Conservation (phyloP, 2,113 vertebrate genomes). For the Baryphthengus martii region DNA sequence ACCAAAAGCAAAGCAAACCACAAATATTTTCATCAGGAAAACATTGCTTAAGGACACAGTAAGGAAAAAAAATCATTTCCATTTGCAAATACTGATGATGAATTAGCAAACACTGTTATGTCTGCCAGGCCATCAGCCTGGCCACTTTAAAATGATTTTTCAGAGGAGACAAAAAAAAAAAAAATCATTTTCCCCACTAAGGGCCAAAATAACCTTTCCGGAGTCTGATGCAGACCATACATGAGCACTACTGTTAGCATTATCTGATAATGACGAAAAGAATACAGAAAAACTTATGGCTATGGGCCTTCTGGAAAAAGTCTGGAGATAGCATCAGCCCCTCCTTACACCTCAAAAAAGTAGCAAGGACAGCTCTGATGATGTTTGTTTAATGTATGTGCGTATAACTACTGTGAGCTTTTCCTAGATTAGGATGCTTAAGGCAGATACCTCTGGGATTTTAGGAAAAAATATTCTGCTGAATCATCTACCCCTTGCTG, state of each 20-base stretch:
- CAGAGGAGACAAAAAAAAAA: neutral
- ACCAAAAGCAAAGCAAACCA: accelerated
- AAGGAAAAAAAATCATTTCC: neutral
- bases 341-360: neutral
- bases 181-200: neutral
- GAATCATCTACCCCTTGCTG: neutral
- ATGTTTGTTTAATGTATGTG: neutral
- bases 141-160: neutral
- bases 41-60: neutral
- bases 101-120: neutral
- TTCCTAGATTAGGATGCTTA: neutral
- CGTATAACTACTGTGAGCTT: neutral
- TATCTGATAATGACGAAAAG: neutral
- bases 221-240: neutral
- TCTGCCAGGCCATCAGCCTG: neutral
- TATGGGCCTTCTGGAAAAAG: neutral
- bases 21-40: neutral
- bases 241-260: neutral
- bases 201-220: neutral
- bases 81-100: neutral
- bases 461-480: neutral
- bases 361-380: neutral
- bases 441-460: neutral
- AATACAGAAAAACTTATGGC: neutral
- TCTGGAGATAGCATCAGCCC: neutral